Evolutionary conservation across 2,888 invertebrate species (phyloP).

Genomic region (Apodemia hepburni): DNA sequence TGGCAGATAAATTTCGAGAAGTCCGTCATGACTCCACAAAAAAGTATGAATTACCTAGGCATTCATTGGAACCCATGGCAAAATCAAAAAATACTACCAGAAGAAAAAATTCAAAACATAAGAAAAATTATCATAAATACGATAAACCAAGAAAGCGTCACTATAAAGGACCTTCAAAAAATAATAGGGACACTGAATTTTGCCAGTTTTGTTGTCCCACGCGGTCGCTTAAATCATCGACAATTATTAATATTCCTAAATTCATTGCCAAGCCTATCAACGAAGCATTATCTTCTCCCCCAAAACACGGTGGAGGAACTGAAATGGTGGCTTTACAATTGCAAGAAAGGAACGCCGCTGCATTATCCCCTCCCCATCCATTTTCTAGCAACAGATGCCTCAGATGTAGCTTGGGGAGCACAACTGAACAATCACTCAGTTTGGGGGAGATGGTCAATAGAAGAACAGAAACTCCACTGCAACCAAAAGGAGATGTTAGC

Average conservation of each 20-base stretch:
- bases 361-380: slow-evolving; percentile 27
- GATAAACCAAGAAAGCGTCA: slow-evolving; percentile 17
- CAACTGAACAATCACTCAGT: slow-evolving; percentile 29
- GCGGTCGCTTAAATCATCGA: slow-evolving; percentile 33
- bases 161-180: slow-evolving; percentile 31
- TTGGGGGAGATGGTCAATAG: slow-evolving; percentile 18
- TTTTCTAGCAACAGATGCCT: slow-evolving; percentile 34
- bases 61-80: slow-evolving; percentile 24
- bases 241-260: slow-evolving; percentile 26
- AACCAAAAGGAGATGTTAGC: slow-evolving; percentile 32
- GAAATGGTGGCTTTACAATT: slow-evolving; percentile 32
- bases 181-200: slow-evolving; percentile 33
- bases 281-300: slow-evolving; percentile 17
- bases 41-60: slow-evolving; percentile 18
- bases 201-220: slow-evolving; percentile 33
- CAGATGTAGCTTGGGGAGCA: slow-evolving; percentile 35
- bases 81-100: slow-evolving; percentile 26
- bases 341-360: slow-evolving; percentile 19
- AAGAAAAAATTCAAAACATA: slow-evolving; percentile 21
- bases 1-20: slow-evolving; percentile 32
- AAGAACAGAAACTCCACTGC: slow-evolving; percentile 16
- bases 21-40: slow-evolving; percentile 25
- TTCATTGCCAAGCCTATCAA: slow-evolving; percentile 11
- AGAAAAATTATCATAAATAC: slow-evolving; percentile 15
- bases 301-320: slow-evolving; percentile 21